A percentile compares a stretch with the other conserved stretches of the same genome.
Evolutionary conservation across 2,888 invertebrate genomes (phyloP).

Genomic region (Leptopilina syphax): DNA sequence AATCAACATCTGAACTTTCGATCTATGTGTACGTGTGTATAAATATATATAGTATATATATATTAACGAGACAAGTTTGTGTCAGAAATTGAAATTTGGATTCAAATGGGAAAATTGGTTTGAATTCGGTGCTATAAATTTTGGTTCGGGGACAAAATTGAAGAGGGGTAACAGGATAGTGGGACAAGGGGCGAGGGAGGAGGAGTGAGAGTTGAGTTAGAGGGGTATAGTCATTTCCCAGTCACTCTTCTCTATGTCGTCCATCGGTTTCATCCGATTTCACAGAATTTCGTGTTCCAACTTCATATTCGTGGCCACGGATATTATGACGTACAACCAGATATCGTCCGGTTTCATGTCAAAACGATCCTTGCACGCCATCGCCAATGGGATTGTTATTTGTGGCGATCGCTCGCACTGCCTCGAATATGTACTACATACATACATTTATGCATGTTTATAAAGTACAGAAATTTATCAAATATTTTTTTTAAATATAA

Average conservation of each 20-base stretch:
- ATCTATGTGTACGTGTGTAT: background rate
- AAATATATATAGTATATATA: background rate
- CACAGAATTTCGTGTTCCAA: constrained; percentile 41
- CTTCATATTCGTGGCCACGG: constrained; percentile 53
- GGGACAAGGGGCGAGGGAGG: constrained; percentile 41
- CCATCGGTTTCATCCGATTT: constrained; percentile 9
- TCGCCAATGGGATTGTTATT: constrained; percentile 51
- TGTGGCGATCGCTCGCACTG: constrained; percentile 52
- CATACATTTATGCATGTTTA: background rate
- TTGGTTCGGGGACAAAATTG: constrained; percentile 23
- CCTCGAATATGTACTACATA: background rate
- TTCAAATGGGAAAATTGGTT: constrained; percentile 36
- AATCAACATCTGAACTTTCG: constrained; percentile 10
- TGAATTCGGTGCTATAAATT: constrained; percentile 38
- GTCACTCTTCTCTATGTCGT: constrained; percentile 27
- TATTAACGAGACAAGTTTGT: background rate
- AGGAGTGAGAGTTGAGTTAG: background rate
- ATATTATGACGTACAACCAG: constrained; percentile 53
- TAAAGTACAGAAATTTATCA: background rate
- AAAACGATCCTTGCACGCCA: constrained; percentile 50
- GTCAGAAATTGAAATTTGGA: constrained; percentile 33
- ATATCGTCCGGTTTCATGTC: constrained; percentile 50
- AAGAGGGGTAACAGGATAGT: constrained; percentile 42
- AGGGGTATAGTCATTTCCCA: background rate
- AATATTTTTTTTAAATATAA: no score